Evolutionary conservation across 2,888 invertebrate species (phyloP).

Genomic region (Tipula vernalis): DNA sequence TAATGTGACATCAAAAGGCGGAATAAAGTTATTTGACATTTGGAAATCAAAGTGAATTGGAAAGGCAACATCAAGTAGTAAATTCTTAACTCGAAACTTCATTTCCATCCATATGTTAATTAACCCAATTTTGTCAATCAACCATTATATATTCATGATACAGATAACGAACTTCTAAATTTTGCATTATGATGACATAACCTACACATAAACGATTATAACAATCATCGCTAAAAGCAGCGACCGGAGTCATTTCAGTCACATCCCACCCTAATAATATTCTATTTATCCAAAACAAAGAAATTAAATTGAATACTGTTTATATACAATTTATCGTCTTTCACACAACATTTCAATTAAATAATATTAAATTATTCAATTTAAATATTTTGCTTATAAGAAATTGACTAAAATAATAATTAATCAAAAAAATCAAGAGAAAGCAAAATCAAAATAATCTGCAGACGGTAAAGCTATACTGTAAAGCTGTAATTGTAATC

Average conservation of each 20-base stretch:
- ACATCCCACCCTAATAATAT: background rate
- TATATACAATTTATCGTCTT: background rate
- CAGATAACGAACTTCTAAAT: background rate
- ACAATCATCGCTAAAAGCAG: background rate
- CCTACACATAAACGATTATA: background rate
- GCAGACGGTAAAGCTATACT: background rate
- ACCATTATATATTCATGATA: background rate
- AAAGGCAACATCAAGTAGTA: too few relatives aligned
- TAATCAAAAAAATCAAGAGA: background rate
- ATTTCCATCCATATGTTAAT: background rate
- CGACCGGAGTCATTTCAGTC: background rate
- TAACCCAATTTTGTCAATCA: background rate
- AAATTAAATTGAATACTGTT: background rate
- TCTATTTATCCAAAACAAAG: background rate
- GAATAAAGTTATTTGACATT: too few relatives aligned
- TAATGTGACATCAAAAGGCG: too few relatives aligned
- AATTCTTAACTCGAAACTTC: background rate
- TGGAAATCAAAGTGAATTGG: too few relatives aligned
- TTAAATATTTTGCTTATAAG: background rate
- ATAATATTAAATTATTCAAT: background rate
- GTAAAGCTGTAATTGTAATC: background rate
- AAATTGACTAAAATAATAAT: background rate
- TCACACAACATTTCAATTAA: conserved; percentile 4
- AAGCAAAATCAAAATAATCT: background rate
- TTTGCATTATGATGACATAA: background rate